Conservation (phyloP, 2,888 invertebrate genomes). For the Ceraclea dissimilis region DNA sequence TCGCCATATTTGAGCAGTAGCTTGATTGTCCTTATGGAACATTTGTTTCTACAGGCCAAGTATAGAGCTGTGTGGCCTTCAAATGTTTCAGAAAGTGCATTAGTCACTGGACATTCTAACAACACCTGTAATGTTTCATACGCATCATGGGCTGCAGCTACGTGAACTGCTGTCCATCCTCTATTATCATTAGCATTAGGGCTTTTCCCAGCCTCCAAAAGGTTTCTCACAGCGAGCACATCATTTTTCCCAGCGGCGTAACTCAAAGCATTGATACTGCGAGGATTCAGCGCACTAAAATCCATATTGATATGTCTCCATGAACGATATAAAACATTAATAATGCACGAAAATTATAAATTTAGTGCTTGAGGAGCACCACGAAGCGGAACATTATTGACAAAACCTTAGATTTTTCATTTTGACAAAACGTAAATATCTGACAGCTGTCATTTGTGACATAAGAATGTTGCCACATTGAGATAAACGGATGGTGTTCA, state of each 20-base stretch:
- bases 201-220: slow-evolving; percentile 38
- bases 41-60: slow-evolving; percentile 37
- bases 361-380: too few relatives aligned
- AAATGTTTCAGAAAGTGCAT: slow-evolving; percentile 39
- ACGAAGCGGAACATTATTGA: too few relatives aligned
- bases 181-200: slow-evolving; percentile 45
- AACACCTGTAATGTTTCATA: slow-evolving; percentile 37
- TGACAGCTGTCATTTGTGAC: too few relatives aligned
- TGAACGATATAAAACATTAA: too few relatives aligned
- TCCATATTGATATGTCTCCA: slow-evolving; percentile 34
- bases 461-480: too few relatives aligned
- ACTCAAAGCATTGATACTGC: slow-evolving; percentile 41
- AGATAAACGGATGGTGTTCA: too few relatives aligned
- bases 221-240: slow-evolving; percentile 32
- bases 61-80: slow-evolving; percentile 46
- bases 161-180: slow-evolving; percentile 49
- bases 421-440: too few relatives aligned
- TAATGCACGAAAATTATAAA: too few relatives aligned
- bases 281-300: slow-evolving; percentile 47
- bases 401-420: too few relatives aligned
- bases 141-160: slow-evolving; percentile 42
- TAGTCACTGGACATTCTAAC: slow-evolving; percentile 35
- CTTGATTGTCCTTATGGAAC: slow-evolving; percentile 36
- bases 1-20: slow-evolving; percentile 36
- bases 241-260: slow-evolving; percentile 43